Base-by-base conservation (phyloP, 1,140 invertebrate genomes). In the Drosophila azteca region DNA sequence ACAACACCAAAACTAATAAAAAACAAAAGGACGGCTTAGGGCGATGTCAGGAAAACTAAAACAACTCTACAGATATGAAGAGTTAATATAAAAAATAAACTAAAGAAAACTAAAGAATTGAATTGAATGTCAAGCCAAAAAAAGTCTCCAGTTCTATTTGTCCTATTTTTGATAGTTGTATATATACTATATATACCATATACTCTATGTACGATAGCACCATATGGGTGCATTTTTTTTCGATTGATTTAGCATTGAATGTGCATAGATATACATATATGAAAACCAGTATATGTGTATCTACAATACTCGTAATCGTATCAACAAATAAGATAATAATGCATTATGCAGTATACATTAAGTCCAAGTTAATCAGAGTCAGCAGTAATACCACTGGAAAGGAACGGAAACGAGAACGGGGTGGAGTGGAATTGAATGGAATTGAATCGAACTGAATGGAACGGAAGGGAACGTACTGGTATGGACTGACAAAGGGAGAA, bases 131-230 rank as follows among this genome's bases (percentile, higher is more conserved):
- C 13, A 15, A 45, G 54, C 54, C 66, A 60, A 46, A 24, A 20
- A 22, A 71, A 52, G 44, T 54, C 62, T 63, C 49, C 46, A 68
- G 60, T 87, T 84, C 63, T 66, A 70, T 84, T 85, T 80, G 71
- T 87, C 79, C 77, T 84, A 84, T 84, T 84, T 84, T 87, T 84
- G 81, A 84, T 84, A 84, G 81, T 81, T 74, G 78, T 77, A 69
- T 81, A 85, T 68, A 74, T 48, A 69, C 35, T 35, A 52, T 22
- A 55, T 64, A 62, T 73, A 70, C 43, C 15, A 66, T 41, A 74
- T 63, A 58, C 50, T 39, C 35, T 50, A 73, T 54, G 62, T 35
- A 74, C 41, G 49, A 48, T 49, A 64, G 35, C 24, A 59, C 26
- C 57, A 63, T 15, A 49, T 59, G 53, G 52, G 69, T 68, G 52